Percentiles rank a stretch among this genome's conserved stretches.
These are phyloP conservation scores for Ornithoptera alexandrae DNA, from an alignment of 2,888 invertebrate species.

Conservation along the genomic window DNA sequence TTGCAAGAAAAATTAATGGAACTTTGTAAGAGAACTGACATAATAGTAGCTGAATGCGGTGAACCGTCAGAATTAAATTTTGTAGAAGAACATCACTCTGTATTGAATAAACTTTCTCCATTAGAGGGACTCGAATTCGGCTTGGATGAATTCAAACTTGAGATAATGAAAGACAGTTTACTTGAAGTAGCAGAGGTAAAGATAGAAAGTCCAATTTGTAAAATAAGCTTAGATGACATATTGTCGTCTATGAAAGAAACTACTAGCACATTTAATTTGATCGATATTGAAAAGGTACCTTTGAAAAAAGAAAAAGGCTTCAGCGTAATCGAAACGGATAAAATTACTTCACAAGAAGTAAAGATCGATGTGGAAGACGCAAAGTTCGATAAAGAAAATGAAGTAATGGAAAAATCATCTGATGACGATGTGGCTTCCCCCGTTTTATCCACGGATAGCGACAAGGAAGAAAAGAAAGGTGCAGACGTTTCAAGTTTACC, in stretches of 20 bases:
- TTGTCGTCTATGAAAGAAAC: constrained; percentile 68
- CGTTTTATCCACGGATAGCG: constrained; percentile 78
- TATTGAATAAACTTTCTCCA: constrained; percentile 61
- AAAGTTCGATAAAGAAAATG: constrained; percentile 53
- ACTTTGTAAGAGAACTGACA: constrained; percentile 71
- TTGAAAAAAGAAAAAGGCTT: constrained; percentile 64
- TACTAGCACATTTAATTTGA: constrained; percentile 62
- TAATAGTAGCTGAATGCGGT: constrained; percentile 74
- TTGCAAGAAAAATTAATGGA: constrained; percentile 68
- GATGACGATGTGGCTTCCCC: constrained; percentile 79
- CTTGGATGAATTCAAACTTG: constrained; percentile 68
- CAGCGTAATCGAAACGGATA: constrained; percentile 66
- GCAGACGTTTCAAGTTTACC: constrained; percentile 59
- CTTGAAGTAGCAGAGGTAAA: constrained; percentile 59
- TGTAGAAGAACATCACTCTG: constrained; percentile 71
- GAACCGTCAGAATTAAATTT: constrained; percentile 68
- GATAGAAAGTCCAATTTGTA: constrained; percentile 67
- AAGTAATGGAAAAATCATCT: constrained; percentile 76
- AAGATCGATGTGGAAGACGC: constrained; percentile 59
- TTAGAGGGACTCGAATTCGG: constrained; percentile 66
- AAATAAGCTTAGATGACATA: constrained; percentile 72
- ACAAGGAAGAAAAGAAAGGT: constrained; percentile 70
- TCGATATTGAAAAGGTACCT: constrained; percentile 68
- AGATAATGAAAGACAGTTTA: constrained; percentile 71
- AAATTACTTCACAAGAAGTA: constrained; percentile 65